Evolutionary conservation across 1,140 invertebrate genomes (phyloP).

Genomic region (Dolichoris vasculosae): DNA sequence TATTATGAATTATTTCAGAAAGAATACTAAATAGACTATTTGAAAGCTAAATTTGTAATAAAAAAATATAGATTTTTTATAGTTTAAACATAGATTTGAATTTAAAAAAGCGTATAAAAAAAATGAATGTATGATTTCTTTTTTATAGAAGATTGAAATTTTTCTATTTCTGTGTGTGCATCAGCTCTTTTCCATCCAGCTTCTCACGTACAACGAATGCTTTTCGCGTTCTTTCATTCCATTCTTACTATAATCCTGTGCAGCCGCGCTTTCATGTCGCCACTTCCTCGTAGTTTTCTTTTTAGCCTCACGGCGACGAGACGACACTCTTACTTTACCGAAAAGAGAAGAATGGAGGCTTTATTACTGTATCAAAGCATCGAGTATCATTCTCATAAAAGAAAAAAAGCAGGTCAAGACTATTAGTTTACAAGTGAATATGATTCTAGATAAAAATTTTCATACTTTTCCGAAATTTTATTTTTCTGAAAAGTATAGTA

Average conservation of each 20-base stretch:
- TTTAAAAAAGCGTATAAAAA: no score
- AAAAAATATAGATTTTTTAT: no score
- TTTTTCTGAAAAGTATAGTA: not conserved
- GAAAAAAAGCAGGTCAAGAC: not conserved
- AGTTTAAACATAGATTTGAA: no score
- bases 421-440: not conserved
- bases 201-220: not conserved
- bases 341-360: not conserved
- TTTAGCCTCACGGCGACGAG: not conserved
- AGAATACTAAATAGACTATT: no score
- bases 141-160: not conserved
- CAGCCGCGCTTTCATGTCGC: not conserved
- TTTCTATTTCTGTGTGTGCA: not conserved
- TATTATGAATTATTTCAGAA: no score
- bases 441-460: not conserved
- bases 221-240: not conserved
- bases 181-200: not conserved
- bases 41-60: no score
- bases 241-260: not conserved
- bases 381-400: not conserved
- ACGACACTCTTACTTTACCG: not conserved
- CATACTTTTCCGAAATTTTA: not conserved
- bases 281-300: not conserved
- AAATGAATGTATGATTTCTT: not conserved
- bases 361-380: not conserved